Evolutionary conservation across 2,113 vertebrate genomes (phyloP).

Genomic region (Hemiscyllium ocellatum): DNA sequence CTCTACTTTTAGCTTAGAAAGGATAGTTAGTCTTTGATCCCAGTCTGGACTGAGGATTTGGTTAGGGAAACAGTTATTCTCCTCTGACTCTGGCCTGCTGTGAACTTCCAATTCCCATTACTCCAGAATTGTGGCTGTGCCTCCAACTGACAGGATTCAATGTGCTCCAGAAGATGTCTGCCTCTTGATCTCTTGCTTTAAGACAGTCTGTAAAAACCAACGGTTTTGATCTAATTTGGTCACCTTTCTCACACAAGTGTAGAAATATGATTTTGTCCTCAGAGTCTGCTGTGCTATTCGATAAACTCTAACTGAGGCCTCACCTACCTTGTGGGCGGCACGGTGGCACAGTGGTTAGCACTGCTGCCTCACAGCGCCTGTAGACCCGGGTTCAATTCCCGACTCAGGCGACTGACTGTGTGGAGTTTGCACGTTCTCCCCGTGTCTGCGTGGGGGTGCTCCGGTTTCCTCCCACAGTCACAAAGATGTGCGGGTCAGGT

Average conservation of each 20-base stretch:
- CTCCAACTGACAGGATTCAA: neutral
- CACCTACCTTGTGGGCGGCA: too few relatives aligned
- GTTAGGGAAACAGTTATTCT: neutral
- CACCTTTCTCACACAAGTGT: neutral
- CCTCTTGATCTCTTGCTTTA: neutral
- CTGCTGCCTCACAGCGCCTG: too few relatives aligned
- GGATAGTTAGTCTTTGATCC: neutral
- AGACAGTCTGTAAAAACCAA: neutral
- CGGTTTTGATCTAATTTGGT: neutral
- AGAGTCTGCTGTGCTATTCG: too few relatives aligned
- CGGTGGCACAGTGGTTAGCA: too few relatives aligned
- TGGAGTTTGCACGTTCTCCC: too few relatives aligned
- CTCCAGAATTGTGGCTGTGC: neutral
- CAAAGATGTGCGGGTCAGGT: too few relatives aligned
- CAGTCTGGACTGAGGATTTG: neutral
- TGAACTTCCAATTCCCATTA: neutral
- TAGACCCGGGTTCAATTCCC: too few relatives aligned
- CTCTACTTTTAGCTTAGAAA: neutral
- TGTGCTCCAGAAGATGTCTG: neutral
- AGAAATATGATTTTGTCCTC: too few relatives aligned
- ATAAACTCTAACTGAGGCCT: too few relatives aligned
- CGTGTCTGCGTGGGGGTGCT: too few relatives aligned
- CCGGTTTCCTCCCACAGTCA: too few relatives aligned
- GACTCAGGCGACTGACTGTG: too few relatives aligned
- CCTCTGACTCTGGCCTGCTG: neutral